Evolutionary conservation across 2,797 vertebrate genomes (phyloP), one percentile per base, ranked within the genome.

Genomic region (Sitta carolinensis): DNA sequence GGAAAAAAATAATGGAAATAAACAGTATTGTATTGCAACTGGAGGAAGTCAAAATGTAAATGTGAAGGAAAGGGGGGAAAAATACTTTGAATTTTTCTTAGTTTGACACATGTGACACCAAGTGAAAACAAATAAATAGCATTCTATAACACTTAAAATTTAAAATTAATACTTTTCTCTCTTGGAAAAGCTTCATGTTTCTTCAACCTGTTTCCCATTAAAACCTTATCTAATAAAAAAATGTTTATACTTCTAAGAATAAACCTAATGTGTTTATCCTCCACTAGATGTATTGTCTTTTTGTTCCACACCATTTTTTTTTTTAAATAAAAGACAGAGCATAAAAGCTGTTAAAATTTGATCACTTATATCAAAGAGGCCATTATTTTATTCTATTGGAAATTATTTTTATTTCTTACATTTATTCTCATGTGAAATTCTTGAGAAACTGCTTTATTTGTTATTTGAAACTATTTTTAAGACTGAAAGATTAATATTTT

Each of bases 401-500:
- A 51, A 10, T 15, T 25, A 2, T 23, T 72, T 47, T 62, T 48
- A 12, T 40, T 38, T 27, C 2, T 32, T 29, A 36, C 36, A 36
- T 89, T 77, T 50, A 61, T 67, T 84, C 8, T 77, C 23, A 61
- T 50, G 9, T 62, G 50, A 69, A 84, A 81, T 63, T 84, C 26
- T 40, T 79, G 19, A 72, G 51, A 91, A 94, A 84, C 50, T 74
- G 16, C n/a, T 40, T 5, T 68, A n/a, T 68, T 81, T 54, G 16
- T 8, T 74, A 38, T 78, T 81, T 75, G 13, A 87, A 84, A 58
- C 3, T 90, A 57, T 88, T 89, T 86, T 95, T 89, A 54, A 93
- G 26, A 9, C 26, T 84, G 62, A 55, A 14, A 92, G 51, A 90
- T 80, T 89, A 93, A 84, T 94, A 61, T 97, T 96, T 96, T 95